phyloP scores from a whole-genome alignment of 2,113 vertebrate genomes.

The Poecile atricapillus region DNA sequence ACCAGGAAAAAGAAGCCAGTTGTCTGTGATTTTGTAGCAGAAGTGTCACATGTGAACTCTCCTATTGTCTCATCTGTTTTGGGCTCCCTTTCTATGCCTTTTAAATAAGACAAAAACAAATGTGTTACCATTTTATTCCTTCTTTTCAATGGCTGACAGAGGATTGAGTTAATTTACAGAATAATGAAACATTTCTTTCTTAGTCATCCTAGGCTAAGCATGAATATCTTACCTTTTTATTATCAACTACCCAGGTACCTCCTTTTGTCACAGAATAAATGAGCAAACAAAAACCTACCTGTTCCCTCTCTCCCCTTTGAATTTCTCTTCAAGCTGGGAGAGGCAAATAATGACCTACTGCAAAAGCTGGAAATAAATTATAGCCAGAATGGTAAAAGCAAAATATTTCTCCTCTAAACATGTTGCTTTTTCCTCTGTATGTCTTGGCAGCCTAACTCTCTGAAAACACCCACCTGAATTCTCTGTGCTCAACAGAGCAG shows the following conservation, averaged over 20 bases:
- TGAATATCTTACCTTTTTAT: background rate
- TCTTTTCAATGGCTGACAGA: background rate
- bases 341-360: background rate
- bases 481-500: background rate
- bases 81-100: background rate
- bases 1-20: background rate
- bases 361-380: background rate
- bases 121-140: background rate
- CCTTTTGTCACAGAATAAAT: background rate
- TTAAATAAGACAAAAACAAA: background rate
- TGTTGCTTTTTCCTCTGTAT: background rate
- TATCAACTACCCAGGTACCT: background rate
- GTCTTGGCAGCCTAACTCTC: constrained; percentile 33
- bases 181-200: background rate
- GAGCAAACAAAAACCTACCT: background rate
- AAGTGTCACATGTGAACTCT: background rate
- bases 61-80: background rate
- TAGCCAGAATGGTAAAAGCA: background rate
- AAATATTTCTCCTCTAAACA: constrained; percentile 40
- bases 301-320: background rate
- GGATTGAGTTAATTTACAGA: background rate
- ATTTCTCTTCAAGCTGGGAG: background rate
- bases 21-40: background rate
- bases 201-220: background rate
- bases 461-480: constrained; percentile 34